Base-by-base conservation (phyloP, 2,888 invertebrate species). In the Agriopis aurantiaria region DNA sequence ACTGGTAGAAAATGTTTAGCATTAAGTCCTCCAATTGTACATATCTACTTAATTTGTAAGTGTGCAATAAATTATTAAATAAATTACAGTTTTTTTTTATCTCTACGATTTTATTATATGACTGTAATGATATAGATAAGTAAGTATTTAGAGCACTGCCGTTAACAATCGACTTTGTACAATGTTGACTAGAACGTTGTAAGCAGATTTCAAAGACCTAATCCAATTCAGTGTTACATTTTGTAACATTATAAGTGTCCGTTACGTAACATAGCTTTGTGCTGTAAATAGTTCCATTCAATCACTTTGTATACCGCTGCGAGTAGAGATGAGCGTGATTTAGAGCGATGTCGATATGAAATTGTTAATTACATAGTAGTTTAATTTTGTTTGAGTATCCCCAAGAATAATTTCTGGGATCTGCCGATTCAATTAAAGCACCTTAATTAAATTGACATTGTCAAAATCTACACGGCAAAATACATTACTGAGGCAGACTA, bases 181-280 rank as follows among this genome's bases (percentile, higher is more conserved):
- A 10, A 49, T 48, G 11, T 48, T 40, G 51, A 45, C 52, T 46
- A 52, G 62, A 68, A 49, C 56, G 23, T 41, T 53, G 58, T 56
- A 56, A 53, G 60, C 62, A 66, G 62, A 66, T 66, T 70, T 66
- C 48, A 67, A 67, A 67, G 59, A 67, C 49, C 78, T 81, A 82
- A 80, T 78, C 82, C 82, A 87, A 85, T 82, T 85, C 83, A 79
- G 78, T 75, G 79, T 77, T 82, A 79, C 82, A 82, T 87, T 87
- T 86, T 87, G 88, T 85, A 89, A 89, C 87, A 82, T 85, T 88
- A 88, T 86, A 85, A 78, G 82, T 79, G 82, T 82, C 77, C 75
- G 86, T 91, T 90, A 87, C 86, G 87, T 86, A 91, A 91, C 88
- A 88, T 85, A 81, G 85, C 88, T 90, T 90, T 90, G 89, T 89